Evolutionary conservation across 1,140 invertebrate genomes (phyloP).

Genomic region (Mesaphorura yosii): DNA sequence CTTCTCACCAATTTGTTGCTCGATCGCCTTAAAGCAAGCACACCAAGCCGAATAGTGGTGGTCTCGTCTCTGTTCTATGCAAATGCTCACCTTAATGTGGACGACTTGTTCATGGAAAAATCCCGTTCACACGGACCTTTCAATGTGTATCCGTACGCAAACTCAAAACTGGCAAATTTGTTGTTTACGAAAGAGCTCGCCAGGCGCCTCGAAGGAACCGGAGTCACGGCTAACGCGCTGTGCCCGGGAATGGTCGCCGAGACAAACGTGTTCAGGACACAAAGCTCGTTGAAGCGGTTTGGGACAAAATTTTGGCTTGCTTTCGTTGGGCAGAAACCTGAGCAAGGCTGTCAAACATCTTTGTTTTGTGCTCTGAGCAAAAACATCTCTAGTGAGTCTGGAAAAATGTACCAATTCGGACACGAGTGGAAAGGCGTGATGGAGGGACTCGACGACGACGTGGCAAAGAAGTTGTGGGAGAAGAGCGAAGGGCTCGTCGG

Average conservation of each 20-base stretch:
- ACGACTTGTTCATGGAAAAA: slow-evolving; percentile 37
- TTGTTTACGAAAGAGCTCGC: slow-evolving; percentile 35
- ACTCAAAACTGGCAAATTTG: slow-evolving; percentile 37
- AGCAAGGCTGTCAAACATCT: slow-evolving; percentile 7
- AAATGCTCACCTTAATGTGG: slow-evolving; percentile 33
- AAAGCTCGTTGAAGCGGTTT: slow-evolving; percentile 30
- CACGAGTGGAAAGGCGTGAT: slow-evolving; percentile 6
- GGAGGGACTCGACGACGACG: background rate
- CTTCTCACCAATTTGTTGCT: slow-evolving; percentile 71
- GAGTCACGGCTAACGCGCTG: slow-evolving; percentile 39
- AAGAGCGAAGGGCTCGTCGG: slow-evolving; percentile 10
- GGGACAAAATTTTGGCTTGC: slow-evolving; percentile 36
- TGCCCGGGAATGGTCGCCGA: slow-evolving; percentile 44
- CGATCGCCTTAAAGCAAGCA: slow-evolving; percentile 57
- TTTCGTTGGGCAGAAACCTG: slow-evolving; percentile 28
- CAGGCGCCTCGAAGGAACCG: slow-evolving; percentile 33
- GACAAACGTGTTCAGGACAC: slow-evolving; percentile 40
- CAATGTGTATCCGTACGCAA: slow-evolving; percentile 37
- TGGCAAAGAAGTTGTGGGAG: background rate
- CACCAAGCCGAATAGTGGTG: slow-evolving; percentile 45
- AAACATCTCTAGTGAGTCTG: slow-evolving; percentile 1
- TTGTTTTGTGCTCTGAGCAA: slow-evolving; percentile 6
- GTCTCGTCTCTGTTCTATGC: slow-evolving; percentile 5
- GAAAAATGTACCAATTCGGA: slow-evolving; percentile 6
- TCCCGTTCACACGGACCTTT: slow-evolving; percentile 24